phyloP scores from a whole-genome alignment of 2,888 invertebrate genomes.

The Hymenopus coronatus region DNA sequence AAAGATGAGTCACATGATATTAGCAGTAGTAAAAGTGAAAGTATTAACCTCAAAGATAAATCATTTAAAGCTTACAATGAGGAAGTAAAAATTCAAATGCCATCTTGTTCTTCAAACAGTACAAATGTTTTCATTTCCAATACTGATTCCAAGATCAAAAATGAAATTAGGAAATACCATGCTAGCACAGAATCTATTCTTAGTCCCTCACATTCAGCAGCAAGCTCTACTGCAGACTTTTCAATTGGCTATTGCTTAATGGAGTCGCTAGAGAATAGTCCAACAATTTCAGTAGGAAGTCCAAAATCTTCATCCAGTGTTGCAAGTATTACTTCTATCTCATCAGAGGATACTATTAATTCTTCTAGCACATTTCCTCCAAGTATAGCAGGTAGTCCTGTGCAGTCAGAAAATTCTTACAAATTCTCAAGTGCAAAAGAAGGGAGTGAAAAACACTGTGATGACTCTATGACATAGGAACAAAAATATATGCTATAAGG shows the following conservation, averaged over 20 bases:
- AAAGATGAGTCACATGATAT: not conserved
- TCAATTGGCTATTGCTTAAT: not conserved
- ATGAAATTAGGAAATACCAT: not conserved
- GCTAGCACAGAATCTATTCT: not conserved
- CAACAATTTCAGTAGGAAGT: not conserved
- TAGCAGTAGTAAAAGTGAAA: not conserved
- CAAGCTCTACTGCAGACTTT: not conserved
- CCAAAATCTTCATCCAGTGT: not conserved
- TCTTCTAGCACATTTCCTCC: constrained; percentile 3
- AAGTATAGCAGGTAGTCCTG: not conserved
- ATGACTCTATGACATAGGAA: not conserved
- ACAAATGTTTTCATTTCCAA: not conserved
- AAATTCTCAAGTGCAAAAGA: not conserved
- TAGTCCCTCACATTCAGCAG: not conserved
- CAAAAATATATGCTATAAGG: not conserved
- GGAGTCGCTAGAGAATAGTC: not conserved
- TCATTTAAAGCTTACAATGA: not conserved
- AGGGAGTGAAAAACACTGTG: not conserved
- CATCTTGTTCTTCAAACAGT: not conserved
- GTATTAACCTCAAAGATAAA: not conserved
- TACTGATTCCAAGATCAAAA: not conserved
- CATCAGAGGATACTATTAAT: not conserved
- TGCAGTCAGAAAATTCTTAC: not conserved
- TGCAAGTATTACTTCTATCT: not conserved
- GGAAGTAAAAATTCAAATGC: not conserved